Conservation (phyloP, 2,113 vertebrate genomes). For the Corynorhinus townsendii region DNA sequence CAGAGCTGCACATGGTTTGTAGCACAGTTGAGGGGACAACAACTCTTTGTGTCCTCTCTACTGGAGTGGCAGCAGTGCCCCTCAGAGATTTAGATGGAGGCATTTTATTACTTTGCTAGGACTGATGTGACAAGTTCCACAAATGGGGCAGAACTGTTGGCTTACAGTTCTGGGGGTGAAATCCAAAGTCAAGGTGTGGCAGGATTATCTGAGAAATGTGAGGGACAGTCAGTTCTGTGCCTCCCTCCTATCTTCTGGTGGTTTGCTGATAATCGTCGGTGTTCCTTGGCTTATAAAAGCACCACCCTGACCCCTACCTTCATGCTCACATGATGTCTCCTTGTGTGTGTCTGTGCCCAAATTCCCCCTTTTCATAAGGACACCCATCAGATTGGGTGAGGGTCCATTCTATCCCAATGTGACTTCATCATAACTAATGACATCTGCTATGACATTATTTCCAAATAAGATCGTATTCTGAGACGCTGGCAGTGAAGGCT, state of each 20-base stretch:
- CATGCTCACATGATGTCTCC: background rate
- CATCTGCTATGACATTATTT: background rate
- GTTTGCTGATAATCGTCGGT: background rate
- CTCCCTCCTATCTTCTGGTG: background rate
- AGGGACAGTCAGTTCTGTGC: background rate
- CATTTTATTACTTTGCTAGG: background rate
- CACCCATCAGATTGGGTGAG: background rate
- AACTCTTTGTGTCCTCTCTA: background rate
- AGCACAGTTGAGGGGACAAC: background rate
- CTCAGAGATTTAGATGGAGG: background rate
- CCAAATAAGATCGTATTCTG: background rate
- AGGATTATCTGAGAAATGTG: background rate
- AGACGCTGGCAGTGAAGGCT: background rate
- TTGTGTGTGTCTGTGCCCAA: background rate
- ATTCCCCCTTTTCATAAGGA: background rate
- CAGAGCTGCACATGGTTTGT: background rate
- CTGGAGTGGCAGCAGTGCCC: background rate
- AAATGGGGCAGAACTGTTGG: background rate
- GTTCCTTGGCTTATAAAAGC: background rate
- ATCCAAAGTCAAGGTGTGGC: background rate
- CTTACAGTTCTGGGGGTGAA: background rate
- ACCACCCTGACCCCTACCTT: background rate
- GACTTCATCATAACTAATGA: background rate
- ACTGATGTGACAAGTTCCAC: background rate
- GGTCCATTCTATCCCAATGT: background rate